A percentile compares a stretch with the other conserved stretches of the same genome.
These are phyloP conservation scores for Hydrozoanthus gracilis DNA, from an alignment of 92 coral and sea anemone genomes.

Conservation along the genomic window DNA sequence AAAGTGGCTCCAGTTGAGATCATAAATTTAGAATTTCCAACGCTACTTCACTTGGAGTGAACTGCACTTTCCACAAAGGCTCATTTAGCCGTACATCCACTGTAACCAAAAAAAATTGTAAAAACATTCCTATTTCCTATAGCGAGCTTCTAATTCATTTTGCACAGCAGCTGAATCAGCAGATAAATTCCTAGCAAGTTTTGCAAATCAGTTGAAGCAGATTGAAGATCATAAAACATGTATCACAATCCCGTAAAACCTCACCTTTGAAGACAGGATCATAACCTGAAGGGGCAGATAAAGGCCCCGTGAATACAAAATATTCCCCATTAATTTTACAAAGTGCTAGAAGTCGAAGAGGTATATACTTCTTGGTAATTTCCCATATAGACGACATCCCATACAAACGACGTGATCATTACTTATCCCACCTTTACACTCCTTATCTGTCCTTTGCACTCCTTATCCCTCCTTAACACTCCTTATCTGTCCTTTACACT, in stretches of 20 bases:
- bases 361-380: no score
- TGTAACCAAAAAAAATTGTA: slow-evolving; percentile 24
- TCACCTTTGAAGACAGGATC: slow-evolving; percentile 94
- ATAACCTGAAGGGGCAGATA: slow-evolving; percentile 83
- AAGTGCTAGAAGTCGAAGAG: no score
- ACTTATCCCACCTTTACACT: no score
- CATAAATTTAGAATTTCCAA: slow-evolving; percentile 88
- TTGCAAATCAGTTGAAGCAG: background rate
- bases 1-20: slow-evolving; percentile 93
- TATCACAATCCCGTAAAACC: background rate
- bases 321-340: slow-evolving; percentile 68
- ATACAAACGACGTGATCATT: no score
- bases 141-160: no score
- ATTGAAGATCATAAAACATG: background rate
- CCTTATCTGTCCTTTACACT: no score
- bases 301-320: slow-evolving; percentile 62
- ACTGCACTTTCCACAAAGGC: slow-evolving; percentile 95
- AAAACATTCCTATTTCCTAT: background rate
- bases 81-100: slow-evolving; percentile 96
- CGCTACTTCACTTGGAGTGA: slow-evolving; percentile 95
- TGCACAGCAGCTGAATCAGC: background rate
- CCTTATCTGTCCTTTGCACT: no score
- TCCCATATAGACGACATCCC: no score
- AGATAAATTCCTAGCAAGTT: no score
- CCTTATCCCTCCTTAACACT: no score